phyloP scores from a whole-genome alignment of 1,140 invertebrate species.

The Cardiocondyla obscurior region DNA sequence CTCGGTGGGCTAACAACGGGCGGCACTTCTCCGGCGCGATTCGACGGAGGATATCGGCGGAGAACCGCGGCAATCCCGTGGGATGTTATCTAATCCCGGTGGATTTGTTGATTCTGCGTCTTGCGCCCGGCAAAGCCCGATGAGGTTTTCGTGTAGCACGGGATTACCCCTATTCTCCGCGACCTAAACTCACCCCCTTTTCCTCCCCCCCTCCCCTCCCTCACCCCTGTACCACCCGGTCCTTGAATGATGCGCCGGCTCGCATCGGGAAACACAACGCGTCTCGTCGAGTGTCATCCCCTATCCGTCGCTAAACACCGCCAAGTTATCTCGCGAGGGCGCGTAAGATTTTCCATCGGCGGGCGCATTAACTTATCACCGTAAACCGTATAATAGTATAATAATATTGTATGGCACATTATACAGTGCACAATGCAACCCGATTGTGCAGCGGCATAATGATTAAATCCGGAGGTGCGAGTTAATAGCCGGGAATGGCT shows the following conservation, averaged over 20 bases:
- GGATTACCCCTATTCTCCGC: constrained; percentile 73
- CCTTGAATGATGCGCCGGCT: constrained; percentile 27
- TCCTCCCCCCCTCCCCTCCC: neutral
- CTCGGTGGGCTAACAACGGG: constrained; percentile 71
- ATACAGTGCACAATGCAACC: constrained; percentile 13
- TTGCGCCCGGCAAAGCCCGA: constrained; percentile 71
- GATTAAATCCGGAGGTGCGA: constrained; percentile 52
- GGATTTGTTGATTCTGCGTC: constrained; percentile 73
- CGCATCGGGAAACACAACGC: constrained; percentile 5
- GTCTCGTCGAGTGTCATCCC: neutral
- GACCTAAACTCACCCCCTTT: constrained; percentile 28
- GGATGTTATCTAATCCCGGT: constrained; percentile 72
- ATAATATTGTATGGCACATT: constrained; percentile 9
- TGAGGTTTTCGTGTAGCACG: constrained; percentile 75
- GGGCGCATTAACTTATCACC: constrained; percentile 38
- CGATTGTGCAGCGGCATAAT: constrained; percentile 27
- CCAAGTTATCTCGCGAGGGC: no score
- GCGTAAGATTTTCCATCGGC: constrained; percentile 9
- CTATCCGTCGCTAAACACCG: constrained; percentile 14
- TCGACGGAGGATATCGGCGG: constrained; percentile 61
- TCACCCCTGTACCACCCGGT: no score
- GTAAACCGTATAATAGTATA: constrained; percentile 30
- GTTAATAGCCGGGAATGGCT: constrained; percentile 44
- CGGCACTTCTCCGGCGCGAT: constrained; percentile 63
- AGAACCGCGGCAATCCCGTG: constrained; percentile 71